phyloP scores from a whole-genome alignment of 2,888 invertebrate species.

The Rhimphoctona megacephalus region DNA sequence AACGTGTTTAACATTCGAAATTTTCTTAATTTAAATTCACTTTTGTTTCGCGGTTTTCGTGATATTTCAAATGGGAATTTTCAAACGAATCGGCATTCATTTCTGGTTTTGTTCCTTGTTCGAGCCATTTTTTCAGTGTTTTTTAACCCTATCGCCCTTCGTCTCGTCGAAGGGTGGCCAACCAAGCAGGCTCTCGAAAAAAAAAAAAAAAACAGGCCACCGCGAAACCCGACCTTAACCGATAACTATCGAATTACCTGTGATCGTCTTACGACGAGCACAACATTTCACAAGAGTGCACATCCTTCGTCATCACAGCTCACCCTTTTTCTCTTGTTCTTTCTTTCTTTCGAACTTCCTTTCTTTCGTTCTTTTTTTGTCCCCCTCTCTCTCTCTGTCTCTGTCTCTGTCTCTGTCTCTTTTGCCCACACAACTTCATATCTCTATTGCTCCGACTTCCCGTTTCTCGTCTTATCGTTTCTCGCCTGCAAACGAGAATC shows the following conservation, averaged over 20 bases:
- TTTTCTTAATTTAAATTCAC: not conserved
- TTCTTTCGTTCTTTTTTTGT: not conserved
- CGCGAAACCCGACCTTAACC: slow-evolving; percentile 76
- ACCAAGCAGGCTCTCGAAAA: not conserved
- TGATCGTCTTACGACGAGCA: slow-evolving; percentile 76
- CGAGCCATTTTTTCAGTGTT: not conserved
- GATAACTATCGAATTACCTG: slow-evolving; percentile 78
- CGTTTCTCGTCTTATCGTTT: slow-evolving; percentile 43
- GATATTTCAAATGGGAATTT: not conserved
- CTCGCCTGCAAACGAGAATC: slow-evolving; percentile 27
- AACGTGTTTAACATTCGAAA: not conserved
- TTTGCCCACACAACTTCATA: not conserved
- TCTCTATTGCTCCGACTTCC: slow-evolving; percentile 28
- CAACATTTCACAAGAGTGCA: slow-evolving; percentile 47
- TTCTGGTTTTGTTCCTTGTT: not conserved
- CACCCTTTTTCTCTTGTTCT: not conserved
- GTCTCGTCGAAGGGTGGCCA: slow-evolving; percentile 46
- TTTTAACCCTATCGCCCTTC: not conserved
- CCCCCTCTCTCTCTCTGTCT: not conserved
- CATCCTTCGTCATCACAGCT: slow-evolving; percentile 47
- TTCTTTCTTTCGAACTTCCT: not conserved
- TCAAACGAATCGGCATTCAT: not conserved
- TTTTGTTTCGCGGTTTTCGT: not conserved
- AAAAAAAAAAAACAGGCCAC: slow-evolving; percentile 58
- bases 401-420: not conserved